Base-by-base conservation (phyloP, 2,113 vertebrate genomes). In the Colaptes auratus region DNA sequence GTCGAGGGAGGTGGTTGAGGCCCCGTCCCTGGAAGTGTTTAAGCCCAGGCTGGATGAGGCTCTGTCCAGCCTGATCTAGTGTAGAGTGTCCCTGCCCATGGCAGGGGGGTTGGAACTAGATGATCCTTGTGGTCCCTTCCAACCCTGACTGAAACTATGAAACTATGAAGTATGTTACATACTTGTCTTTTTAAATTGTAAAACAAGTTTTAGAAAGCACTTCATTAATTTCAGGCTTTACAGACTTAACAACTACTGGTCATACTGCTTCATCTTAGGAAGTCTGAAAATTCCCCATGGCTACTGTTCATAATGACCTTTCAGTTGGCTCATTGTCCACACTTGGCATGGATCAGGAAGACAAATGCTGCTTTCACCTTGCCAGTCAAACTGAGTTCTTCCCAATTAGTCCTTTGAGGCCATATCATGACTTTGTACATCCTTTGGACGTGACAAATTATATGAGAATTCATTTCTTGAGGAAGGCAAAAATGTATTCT, bases 351-450 rank as follows among this genome's bases (percentile, higher is more conserved):
- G 77, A 71, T 94, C 81, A 89, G 19, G 39, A 4, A 3, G 46
- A 86, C 36, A 93, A 82, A 96, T 88, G 60, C 58, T 82, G 31
- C 46, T 93, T 76, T 87, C 15, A 6, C 76, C 11, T 66, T 79
- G 52, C 91, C 91, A 86, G n/a, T 87, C 89, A 90, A 90, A 66
- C 27, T 14, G 74, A 92, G 24, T 70, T 66, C 44, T 91, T 92
- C 81, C 61, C 86, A 90, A 92, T 94, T 88, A 90, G 80, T 88
- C 36, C 70, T 96, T 90, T 88, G 86, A 88, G 69, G 20, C 31
- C 48, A 17, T 75, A 70, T 59, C 86, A 78, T 65, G 65, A 10
- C 48, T 89, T 56, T 69, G 44, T 53, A 58, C 74, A n/a, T 82
- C 14, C 60, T 83, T 74, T 56, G 42, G 52, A 74, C 56, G 15